A percentile compares a stretch with the other conserved stretches of the same genome.
Evolutionary conservation across 2,888 invertebrate genomes (phyloP).

Genomic region (Podotricha telesiphe): DNA sequence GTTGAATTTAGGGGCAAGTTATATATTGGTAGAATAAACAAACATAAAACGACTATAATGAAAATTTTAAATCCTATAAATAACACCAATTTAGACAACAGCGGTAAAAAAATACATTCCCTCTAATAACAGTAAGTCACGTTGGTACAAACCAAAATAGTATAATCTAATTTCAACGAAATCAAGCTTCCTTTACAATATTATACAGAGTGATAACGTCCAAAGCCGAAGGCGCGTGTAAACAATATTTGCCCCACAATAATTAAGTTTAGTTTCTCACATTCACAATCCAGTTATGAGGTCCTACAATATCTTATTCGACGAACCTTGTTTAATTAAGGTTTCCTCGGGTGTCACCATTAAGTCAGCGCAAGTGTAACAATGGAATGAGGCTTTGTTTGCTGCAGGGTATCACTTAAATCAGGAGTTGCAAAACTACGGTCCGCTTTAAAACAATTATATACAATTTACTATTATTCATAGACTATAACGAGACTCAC

Average conservation of each 20-base stretch:
- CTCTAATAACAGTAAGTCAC: not conserved
- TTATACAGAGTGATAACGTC: constrained; percentile 10
- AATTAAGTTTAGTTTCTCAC: constrained; percentile 36
- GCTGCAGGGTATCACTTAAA: constrained; percentile 51
- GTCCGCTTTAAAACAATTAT: constrained; percentile 5
- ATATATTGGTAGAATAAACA: too few species aligned
- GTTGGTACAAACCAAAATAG: not conserved
- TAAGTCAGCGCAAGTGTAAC: constrained; percentile 62
- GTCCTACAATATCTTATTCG: constrained; percentile 64
- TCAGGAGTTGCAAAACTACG: constrained; percentile 3
- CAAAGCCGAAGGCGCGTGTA: constrained; percentile 21
- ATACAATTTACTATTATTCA: not conserved
- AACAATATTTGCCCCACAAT: constrained; percentile 26
- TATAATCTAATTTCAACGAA: constrained; percentile 2
- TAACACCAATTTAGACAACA: too few species aligned
- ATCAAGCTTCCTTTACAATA: constrained; percentile 11
- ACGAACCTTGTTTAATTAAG: constrained; percentile 74
- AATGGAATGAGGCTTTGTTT: constrained; percentile 67
- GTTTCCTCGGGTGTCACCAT: constrained; percentile 77
- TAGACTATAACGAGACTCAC: not conserved
- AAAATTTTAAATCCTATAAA: too few species aligned
- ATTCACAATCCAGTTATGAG: constrained; percentile 45
- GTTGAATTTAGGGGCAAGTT: too few species aligned
- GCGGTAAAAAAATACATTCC: not conserved
- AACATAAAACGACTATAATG: too few species aligned